Conservation (phyloP, 1,140 invertebrate species). For the Nasonia vitripennis region DNA sequence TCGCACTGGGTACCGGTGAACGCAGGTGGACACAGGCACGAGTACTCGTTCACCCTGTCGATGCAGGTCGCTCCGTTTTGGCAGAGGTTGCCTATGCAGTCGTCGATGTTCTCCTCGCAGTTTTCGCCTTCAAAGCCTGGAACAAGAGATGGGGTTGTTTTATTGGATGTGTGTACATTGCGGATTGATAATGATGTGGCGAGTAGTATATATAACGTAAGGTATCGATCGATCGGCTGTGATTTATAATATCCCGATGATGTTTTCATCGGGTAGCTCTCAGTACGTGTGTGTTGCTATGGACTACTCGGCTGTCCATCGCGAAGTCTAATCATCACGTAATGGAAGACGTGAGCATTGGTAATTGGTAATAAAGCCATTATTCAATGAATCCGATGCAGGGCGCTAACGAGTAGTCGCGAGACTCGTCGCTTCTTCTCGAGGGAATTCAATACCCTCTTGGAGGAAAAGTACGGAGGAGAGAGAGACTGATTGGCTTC, state of each 20-base stretch:
- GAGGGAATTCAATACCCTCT: constrained; percentile 36
- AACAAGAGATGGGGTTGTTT: constrained; percentile 54
- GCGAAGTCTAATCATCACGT: constrained; percentile 12
- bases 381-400: constrained; percentile 45
- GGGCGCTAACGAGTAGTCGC: constrained; percentile 35
- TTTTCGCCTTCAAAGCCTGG: constrained; percentile 89
- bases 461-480: constrained; percentile 2
- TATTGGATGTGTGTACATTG: background rate
- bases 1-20: constrained; percentile 91
- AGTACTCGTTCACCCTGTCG: constrained; percentile 91
- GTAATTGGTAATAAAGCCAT: constrained; percentile 53
- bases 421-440: background rate
- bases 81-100: constrained; percentile 91
- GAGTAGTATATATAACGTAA: background rate
- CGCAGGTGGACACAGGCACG: constrained; percentile 90
- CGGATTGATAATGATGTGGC: background rate
- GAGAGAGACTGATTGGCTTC: constrained; percentile 3
- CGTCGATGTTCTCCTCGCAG: constrained; percentile 93
- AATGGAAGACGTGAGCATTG: constrained; percentile 36
- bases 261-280: background rate
- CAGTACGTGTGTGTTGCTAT: background rate
- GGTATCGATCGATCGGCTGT: constrained; percentile 2
- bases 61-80: constrained; percentile 94
- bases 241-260: background rate
- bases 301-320: background rate